Conservation (phyloP, 2,888 invertebrate species). For the Zele albiditarsus region DNA sequence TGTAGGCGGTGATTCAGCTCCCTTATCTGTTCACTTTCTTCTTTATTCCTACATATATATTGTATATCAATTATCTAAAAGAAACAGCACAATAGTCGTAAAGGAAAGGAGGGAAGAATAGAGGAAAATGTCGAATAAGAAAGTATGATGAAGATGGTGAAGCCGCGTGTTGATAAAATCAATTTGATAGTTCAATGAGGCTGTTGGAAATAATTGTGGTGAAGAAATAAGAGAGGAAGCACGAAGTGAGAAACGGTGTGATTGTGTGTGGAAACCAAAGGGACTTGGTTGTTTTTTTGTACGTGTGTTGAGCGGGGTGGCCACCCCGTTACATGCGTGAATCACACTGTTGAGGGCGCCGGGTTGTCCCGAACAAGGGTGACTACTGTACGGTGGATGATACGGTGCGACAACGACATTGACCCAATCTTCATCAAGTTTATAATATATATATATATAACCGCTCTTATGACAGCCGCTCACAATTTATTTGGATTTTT, state of each 20-base stretch:
- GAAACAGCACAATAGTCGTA: neutral
- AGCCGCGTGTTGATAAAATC: conserved; percentile 13
- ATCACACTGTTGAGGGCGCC: conserved; percentile 63
- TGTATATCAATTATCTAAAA: no score
- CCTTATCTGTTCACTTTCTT: conserved; percentile 48
- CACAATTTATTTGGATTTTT: neutral
- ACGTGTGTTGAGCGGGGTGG: conserved; percentile 53
- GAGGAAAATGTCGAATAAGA: neutral
- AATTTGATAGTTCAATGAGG: neutral
- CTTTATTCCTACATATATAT: conserved; percentile 5
- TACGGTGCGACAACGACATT: conserved; percentile 59
- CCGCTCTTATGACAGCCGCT: conserved; percentile 22
- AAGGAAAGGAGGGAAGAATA: neutral
- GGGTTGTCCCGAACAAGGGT: conserved; percentile 56
- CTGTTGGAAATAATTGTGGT: neutral
- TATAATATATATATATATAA: conserved; percentile 6
- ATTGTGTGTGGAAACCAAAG: neutral
- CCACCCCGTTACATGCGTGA: conserved; percentile 61
- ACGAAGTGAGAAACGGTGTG: neutral
- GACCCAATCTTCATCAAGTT: conserved; percentile 47
- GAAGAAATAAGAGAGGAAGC: neutral
- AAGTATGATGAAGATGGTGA: conserved; percentile 22
- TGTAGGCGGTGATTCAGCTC: conserved; percentile 64
- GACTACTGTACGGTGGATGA: conserved; percentile 54
- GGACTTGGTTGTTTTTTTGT: conserved; percentile 21